phyloP scores from a whole-genome alignment of 2,888 invertebrate genomes.

The Polydrusus tereticollis region DNA sequence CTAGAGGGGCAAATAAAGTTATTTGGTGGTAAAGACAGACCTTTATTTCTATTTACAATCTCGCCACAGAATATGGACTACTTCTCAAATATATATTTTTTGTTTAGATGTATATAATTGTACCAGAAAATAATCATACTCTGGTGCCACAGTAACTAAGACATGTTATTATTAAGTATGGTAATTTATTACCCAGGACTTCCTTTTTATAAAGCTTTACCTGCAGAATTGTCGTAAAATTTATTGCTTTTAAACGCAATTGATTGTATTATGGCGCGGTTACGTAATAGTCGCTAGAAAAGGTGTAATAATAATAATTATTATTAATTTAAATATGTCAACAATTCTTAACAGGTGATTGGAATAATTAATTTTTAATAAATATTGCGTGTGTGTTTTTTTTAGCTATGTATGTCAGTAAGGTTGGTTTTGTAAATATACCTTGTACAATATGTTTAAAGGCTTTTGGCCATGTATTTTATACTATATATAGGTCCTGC shows the following conservation, averaged over 20 bases:
- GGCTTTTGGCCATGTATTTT: not conserved
- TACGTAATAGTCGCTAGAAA: not conserved
- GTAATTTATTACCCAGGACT: slow-evolving; percentile 12
- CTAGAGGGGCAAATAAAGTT: too few relatives aligned
- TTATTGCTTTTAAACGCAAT: not conserved
- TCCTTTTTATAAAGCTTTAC: slow-evolving; percentile 19
- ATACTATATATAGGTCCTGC: too few relatives aligned
- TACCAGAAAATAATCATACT: too few relatives aligned
- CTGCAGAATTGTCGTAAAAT: not conserved
- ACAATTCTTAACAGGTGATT: slow-evolving; percentile 7
- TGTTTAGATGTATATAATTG: too few relatives aligned
- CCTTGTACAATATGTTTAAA: not conserved
- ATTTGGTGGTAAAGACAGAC: too few relatives aligned
- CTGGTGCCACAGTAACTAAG: too few relatives aligned
- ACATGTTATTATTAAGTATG: not conserved
- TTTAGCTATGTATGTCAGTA: not conserved
- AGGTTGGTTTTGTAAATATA: not conserved
- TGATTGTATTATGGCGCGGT: not conserved
- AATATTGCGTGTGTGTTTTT: not conserved
- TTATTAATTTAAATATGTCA: slow-evolving; percentile 15
- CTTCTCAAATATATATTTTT: too few relatives aligned
- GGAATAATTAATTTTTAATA: not conserved
- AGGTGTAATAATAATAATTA: not conserved
- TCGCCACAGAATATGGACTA: too few relatives aligned
- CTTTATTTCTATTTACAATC: too few relatives aligned